Evolutionary conservation across 2,888 invertebrate genomes (phyloP).

Genomic region (Girardia tigrina): DNA sequence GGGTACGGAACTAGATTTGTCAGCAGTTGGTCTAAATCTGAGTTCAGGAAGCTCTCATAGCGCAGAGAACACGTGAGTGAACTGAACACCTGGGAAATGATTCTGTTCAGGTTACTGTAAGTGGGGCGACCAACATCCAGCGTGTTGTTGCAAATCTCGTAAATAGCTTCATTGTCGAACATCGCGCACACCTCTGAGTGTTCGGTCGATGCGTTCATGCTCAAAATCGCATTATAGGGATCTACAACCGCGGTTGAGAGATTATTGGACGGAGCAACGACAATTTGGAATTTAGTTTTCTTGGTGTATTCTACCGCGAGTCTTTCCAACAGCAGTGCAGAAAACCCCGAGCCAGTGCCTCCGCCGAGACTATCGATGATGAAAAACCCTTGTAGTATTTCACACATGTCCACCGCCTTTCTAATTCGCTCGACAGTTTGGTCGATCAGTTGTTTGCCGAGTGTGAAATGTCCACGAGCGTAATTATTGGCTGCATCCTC

Average conservation of each 20-base stretch:
- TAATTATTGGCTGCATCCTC: slow-evolving; percentile 45
- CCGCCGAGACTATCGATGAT: slow-evolving; percentile 55
- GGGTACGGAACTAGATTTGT: slow-evolving; percentile 45
- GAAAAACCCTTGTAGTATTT: slow-evolving; percentile 58
- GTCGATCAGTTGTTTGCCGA: slow-evolving; percentile 43
- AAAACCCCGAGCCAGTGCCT: slow-evolving; percentile 43
- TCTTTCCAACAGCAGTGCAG: slow-evolving; percentile 56
- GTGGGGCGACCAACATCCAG: slow-evolving; percentile 69
- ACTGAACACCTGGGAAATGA: slow-evolving; percentile 69
- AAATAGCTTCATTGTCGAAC: slow-evolving; percentile 46
- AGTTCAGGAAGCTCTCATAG: slow-evolving; percentile 52
- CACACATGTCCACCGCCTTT: slow-evolving; percentile 46
- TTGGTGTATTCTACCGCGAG: slow-evolving; percentile 56
- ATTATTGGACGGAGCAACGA: slow-evolving; percentile 44
- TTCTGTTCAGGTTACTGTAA: slow-evolving; percentile 74
- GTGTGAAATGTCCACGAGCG: slow-evolving; percentile 43
- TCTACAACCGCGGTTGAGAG: slow-evolving; percentile 42
- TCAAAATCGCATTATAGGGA: slow-evolving; percentile 74
- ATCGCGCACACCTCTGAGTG: slow-evolving; percentile 73
- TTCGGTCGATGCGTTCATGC: slow-evolving; percentile 79
- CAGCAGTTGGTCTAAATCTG: slow-evolving; percentile 52
- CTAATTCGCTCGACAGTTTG: slow-evolving; percentile 45
- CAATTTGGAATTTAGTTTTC: slow-evolving; percentile 48
- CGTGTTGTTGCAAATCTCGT: slow-evolving; percentile 58
- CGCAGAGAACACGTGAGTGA: slow-evolving; percentile 50